Base-by-base conservation (phyloP, 2,888 invertebrate genomes). In the Camptogramma bilineatum region DNA sequence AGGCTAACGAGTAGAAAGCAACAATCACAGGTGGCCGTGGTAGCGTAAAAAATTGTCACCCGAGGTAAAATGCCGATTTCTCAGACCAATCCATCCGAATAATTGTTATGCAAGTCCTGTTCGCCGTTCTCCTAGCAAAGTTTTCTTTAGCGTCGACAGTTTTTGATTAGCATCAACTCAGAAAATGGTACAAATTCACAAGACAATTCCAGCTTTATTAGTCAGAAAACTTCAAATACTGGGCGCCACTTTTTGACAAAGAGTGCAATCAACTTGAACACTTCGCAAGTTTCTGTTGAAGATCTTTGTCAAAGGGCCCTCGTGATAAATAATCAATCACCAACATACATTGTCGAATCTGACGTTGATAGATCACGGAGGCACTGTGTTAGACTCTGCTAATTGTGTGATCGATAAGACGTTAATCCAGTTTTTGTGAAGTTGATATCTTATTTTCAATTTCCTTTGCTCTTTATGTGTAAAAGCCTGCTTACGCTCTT, bases 1-100 rank as follows among this genome's bases (percentile, higher is more conserved):
- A 69, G 62, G 47, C 59, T 53, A 68, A 61, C 61, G 57, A 70
- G 54, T 80, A 73, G 80, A 81, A 81, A 83, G 75, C 68, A 64
- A 59, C 51, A 62, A 72, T 71, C 61, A 68, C 66, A 71, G 66
- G 46, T 62, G 62, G 39, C 54, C 28, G 44, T 46, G 34, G 72
- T 77, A 62, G 77, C 82, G 82, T 80, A 78, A 78, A 81, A 79
- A 80, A 83, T 80, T 81, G 78, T 79, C 80, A 76, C 70, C 73
- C 70, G 66, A 70, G 65, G 78, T 76, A 75, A 73, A 76, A 76
- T 72, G 72, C 60, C 72, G 73, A 72, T 80, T 81, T 81, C 78
- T 69, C 66, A 69, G 69, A 58, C 65, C 66, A 74, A 74, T 73
- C 69, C 74, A 70, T 69, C 75, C 78, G 77, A 79, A 70, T 73